Conservation (phyloP, 2,113 vertebrate genomes). For the Clarias macrocephalus region DNA sequence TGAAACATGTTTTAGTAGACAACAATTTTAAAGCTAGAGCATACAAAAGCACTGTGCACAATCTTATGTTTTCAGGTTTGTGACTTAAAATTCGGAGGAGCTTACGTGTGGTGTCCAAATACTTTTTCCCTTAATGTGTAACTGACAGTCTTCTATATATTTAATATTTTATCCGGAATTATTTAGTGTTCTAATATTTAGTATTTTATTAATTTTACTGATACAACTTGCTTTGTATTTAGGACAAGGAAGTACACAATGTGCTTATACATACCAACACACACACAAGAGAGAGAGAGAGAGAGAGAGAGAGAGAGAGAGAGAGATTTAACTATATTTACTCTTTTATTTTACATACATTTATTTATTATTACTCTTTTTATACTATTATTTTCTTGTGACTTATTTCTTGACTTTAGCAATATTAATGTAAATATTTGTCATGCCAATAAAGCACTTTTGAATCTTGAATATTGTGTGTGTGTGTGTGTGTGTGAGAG, state of each 20-base stretch:
- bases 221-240: neutral
- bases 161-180: neutral
- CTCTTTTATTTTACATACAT: too few species aligned
- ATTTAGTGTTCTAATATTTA: neutral
- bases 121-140: neutral
- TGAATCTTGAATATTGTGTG: too few species aligned
- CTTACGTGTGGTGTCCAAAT: neutral
- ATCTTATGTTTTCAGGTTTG: neutral
- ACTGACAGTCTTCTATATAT: neutral
- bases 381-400: too few species aligned
- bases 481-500: too few species aligned
- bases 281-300: too few species aligned
- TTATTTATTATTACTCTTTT: too few species aligned
- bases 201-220: neutral
- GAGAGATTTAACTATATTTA: neutral
- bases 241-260: neutral
- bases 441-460: too few species aligned
- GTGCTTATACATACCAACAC: too few species aligned
- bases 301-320: conserved; percentile 40
- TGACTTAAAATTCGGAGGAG: neutral
- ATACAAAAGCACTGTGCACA: neutral
- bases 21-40: neutral
- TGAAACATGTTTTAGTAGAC: neutral
- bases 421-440: too few species aligned
- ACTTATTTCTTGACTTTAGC: too few species aligned